Evolutionary conservation across 92 coral and sea anemone species (phyloP).

Genomic region (Epizoanthus ramosus): DNA sequence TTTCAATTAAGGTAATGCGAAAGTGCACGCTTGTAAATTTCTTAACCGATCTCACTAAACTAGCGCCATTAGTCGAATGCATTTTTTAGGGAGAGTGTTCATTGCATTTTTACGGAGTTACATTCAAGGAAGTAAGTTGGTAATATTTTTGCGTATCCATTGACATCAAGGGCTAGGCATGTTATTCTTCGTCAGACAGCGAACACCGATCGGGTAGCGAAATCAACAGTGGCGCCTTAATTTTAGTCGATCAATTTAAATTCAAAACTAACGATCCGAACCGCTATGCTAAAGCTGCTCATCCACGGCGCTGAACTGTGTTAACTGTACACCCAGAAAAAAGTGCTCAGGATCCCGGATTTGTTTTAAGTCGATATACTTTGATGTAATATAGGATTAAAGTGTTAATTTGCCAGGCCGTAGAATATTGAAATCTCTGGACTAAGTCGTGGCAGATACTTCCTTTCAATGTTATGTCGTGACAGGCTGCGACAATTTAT

Average conservation of each 20-base stretch:
- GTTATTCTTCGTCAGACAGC: neutral
- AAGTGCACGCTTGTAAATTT: neutral
- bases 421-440: neutral
- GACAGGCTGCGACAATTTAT: neutral
- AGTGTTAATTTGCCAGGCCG: neutral
- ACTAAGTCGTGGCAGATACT: neutral
- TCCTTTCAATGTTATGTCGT: neutral
- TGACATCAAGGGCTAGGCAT: neutral
- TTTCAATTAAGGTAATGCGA: constrained; percentile 5
- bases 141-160: neutral
- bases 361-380: neutral
- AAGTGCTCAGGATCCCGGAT: neutral
- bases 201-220: neutral
- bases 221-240: neutral
- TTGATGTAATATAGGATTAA: neutral
- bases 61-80: neutral
- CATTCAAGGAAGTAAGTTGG: neutral
- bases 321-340: neutral
- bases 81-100: neutral
- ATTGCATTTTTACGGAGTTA: neutral
- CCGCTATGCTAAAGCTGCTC: neutral
- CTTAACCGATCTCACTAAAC: neutral
- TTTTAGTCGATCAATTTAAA: neutral
- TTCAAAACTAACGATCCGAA: neutral
- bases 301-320: neutral